phyloP scores from a whole-genome alignment of 2,888 invertebrate genomes.

The Philereme vetulata region DNA sequence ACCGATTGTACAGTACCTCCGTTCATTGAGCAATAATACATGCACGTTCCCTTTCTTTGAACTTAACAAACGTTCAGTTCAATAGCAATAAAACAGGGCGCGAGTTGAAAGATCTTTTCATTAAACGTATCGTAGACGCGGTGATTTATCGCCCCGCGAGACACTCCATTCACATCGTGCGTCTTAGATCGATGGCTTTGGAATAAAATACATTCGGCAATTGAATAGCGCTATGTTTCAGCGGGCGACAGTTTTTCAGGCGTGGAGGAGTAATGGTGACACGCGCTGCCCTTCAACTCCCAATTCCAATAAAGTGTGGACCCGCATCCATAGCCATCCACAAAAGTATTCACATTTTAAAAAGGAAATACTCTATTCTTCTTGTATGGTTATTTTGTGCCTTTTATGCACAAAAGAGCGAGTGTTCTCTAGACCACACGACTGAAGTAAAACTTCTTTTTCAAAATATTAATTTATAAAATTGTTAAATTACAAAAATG shows the following conservation, averaged over 20 bases:
- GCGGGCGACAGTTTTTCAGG: constrained; percentile 77
- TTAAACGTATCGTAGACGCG: constrained; percentile 76
- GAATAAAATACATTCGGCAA: constrained; percentile 81
- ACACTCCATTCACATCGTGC: constrained; percentile 74
- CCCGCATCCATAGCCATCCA: constrained; percentile 21
- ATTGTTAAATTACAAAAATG: too few species aligned
- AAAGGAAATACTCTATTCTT: neutral
- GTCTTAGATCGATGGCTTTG: constrained; percentile 80
- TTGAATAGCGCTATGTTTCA: constrained; percentile 81
- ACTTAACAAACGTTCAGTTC: constrained; percentile 51
- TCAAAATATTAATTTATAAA: too few species aligned
- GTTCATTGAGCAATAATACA: constrained; percentile 42
- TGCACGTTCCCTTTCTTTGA: constrained; percentile 42
- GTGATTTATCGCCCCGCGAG: constrained; percentile 79
- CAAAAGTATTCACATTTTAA: neutral
- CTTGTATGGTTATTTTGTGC: too few species aligned
- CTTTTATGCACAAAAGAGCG: too few species aligned
- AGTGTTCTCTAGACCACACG: too few species aligned
- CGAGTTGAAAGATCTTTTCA: constrained; percentile 72
- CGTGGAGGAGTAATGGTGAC: constrained; percentile 74
- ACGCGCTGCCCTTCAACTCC: constrained; percentile 74
- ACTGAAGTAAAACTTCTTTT: too few species aligned
- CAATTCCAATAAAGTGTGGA: constrained; percentile 78
- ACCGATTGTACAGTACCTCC: constrained; percentile 31
- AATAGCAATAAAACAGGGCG: constrained; percentile 66